Base-by-base conservation (phyloP, 2,797 vertebrate species). In the Smutsia temminckii region DNA sequence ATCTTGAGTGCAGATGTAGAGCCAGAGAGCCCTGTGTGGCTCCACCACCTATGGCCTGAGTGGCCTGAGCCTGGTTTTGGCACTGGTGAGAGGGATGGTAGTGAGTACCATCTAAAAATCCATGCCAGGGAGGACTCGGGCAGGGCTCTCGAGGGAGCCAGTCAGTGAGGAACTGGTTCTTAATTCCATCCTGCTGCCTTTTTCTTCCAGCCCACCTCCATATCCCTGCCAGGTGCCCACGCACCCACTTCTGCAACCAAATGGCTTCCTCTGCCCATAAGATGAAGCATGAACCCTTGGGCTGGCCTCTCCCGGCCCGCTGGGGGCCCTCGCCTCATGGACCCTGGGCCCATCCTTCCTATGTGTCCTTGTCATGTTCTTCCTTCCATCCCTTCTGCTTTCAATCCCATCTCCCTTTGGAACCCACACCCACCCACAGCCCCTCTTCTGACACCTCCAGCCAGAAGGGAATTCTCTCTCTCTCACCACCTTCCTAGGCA, bases 381-480 rank as follows among this genome's bases (percentile, higher is more conserved):
- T 53, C 63, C 37, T 61, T 72, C 66, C 23, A 9, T 9, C 66
- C 61, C 64, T 77, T 46, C 29, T 16, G 18, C 64, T 27, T 77
- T 63, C 46, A 79, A 14, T n/a, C 34, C 37, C 46, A 18, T 29
- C 49, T 42, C 49, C 71, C 87, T 87, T 23, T 72, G 71, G 86
- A 93, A 66, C 51, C 40, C 37, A 34, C 1, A 46, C 6, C 42
- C 14, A 34, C 12, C 53, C 46, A 20, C 4, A 42, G 10, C 4
- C 53, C 79, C 80, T 75, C 66, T 66, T 59, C 80, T 20, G 69
- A 78, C 55, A 25, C 85, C 84, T 69, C 12, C 63, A 77, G 55
- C n/a, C 69, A 80, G 71, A 61, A 63, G 53, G 51, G 46, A 75
- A 13, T 42, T 59, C 40, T 84, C 20, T 69, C 55, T 59, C 63